Evolutionary conservation across 1,140 invertebrate genomes (phyloP), one percentile per base, ranked within the genome.

Genomic region (Acromyrmex echinatior): DNA sequence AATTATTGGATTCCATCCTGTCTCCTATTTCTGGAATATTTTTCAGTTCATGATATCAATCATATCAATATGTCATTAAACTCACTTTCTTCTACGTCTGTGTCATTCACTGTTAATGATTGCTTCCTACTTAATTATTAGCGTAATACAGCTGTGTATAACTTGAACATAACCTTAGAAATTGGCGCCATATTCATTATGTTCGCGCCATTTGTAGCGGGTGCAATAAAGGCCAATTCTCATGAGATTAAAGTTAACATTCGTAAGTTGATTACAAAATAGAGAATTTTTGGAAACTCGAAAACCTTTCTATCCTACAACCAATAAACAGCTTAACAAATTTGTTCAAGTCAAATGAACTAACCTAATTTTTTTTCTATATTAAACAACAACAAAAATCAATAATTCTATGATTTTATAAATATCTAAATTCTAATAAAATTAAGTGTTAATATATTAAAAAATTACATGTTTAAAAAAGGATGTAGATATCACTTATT

Each of bases 111-210:
- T 5, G 53, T 6, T 21, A 21, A 16, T 7, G 16, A 58, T 28
- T 70, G 39, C 7, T 70, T 25, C 39, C 6, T 18, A 16, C 18
- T 74, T n/a, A 56, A 79, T 25, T 2, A n/a, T n/a, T 18, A 56
- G 14, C n/a, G n/a, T 14, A 3, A 28, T n/a, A 49, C 16, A 7
- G 39, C 16, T 31, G 28, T 31, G 28, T 5, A 14, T 65, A 79
- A 63, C 18, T 25, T 31, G 14, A 56, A 81, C 49, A 45, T 80
- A 81, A 81, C 78, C 78, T 70, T 81, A 71, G 16, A 81, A 81
- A 58, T 71, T 81, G 78, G 78, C 78, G 49, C 31, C 49, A 71
- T 45, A 45, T 79, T 79, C 6, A 0, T 7, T 35, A 35, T 35
- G 0, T 35, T 39, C 77, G 25, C 58, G 39, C 12, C 14, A 53